phyloP scores from a whole-genome alignment of 1,140 invertebrate genomes.

The Trissolcus basalis region DNA sequence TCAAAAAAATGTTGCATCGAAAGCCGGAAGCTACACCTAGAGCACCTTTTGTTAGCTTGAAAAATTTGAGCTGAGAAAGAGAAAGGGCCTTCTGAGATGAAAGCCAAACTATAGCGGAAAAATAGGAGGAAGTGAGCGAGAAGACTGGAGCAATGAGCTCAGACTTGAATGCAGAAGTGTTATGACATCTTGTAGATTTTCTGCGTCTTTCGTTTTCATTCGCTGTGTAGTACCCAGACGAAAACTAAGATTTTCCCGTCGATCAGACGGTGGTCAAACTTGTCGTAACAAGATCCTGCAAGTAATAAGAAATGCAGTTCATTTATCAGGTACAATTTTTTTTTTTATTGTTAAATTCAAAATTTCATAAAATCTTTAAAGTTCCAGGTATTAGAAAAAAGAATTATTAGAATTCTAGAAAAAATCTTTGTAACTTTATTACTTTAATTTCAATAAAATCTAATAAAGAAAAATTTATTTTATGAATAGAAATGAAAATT shows the following conservation, averaged over 20 bases:
- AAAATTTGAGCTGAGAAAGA: conserved; percentile 36
- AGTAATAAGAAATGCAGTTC: too few species aligned
- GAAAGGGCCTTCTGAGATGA: conserved; percentile 7
- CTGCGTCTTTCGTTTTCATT: conserved; percentile 59
- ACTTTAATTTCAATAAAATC: too few species aligned
- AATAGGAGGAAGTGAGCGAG: conserved; percentile 17
- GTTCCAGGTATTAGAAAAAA: too few species aligned
- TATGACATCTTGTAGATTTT: conserved; percentile 64
- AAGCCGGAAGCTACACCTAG: conserved; percentile 51
- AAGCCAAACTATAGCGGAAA: conserved; percentile 2
- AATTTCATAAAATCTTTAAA: too few species aligned
- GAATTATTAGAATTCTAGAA: too few species aligned
- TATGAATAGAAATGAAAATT: too few species aligned
- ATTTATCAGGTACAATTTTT: too few species aligned
- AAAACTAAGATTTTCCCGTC: conserved; percentile 60
- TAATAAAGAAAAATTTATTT: too few species aligned
- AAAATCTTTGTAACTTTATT: too few species aligned
- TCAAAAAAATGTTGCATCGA: conserved; percentile 47
- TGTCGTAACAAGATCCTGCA: too few species aligned
- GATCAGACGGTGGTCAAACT: conserved; percentile 63
- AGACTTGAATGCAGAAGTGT: conserved; percentile 34
- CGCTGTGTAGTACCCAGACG: conserved; percentile 57
- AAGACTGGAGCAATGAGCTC: conserved; percentile 9
- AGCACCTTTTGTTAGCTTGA: conserved; percentile 47
- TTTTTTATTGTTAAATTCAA: too few species aligned